Percentiles rank a stretch among this genome's conserved stretches.
These are phyloP conservation scores for Leptarthrus brevirostris DNA, from an alignment of 2,888 invertebrate species.

Conservation along the genomic window DNA sequence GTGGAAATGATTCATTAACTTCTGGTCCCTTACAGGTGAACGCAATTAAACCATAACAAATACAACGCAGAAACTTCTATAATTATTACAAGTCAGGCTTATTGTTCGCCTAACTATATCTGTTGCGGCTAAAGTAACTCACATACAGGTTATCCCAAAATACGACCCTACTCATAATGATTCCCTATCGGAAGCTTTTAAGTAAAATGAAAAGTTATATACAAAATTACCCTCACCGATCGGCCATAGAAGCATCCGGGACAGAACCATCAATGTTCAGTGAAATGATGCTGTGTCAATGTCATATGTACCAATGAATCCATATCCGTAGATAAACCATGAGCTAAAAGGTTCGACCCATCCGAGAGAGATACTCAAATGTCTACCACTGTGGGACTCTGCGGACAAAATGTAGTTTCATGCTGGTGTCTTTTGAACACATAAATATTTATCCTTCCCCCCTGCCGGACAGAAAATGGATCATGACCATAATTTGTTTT, in stretches of 20 bases:
- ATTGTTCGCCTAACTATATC: no score
- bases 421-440: slow-evolving; percentile 36
- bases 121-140: no score
- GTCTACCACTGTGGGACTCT: slow-evolving; percentile 10
- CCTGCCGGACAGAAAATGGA: slow-evolving; percentile 41
- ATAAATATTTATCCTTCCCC: slow-evolving; percentile 43
- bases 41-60: no score
- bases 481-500: slow-evolving; percentile 49
- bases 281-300: slow-evolving; percentile 39
- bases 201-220: slow-evolving; percentile 34
- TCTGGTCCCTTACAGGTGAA: no score
- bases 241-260: neutral
- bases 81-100: no score
- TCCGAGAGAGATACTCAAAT: slow-evolving; percentile 30
- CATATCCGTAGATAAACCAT: slow-evolving; percentile 32
- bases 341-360: slow-evolving; percentile 37
- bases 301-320: slow-evolving; percentile 26
- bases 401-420: slow-evolving; percentile 35
- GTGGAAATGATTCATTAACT: no score
- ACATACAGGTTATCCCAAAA: no score
- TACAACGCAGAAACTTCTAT: no score
- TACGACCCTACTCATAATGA: slow-evolving; percentile 8
- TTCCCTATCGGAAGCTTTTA: slow-evolving; percentile 35
- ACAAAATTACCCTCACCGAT: neutral
- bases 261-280: slow-evolving; percentile 12